Conservation (phyloP, 2,113 vertebrate genomes). For the Litocranius walleri region DNA sequence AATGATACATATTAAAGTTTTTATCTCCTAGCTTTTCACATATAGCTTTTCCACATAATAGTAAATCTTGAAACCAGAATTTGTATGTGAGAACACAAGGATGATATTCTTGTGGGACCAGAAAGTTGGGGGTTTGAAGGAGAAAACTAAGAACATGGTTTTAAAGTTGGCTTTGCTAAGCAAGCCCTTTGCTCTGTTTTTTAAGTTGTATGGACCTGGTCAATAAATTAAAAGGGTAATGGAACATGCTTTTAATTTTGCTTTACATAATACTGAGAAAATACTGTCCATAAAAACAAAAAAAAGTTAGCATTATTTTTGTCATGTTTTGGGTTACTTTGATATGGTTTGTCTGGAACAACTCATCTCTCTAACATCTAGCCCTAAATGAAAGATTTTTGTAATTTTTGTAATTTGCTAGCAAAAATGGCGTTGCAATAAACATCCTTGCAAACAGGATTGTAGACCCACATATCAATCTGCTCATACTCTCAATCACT, state of each 20-base stretch:
- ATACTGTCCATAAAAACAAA: background rate
- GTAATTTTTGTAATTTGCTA: background rate
- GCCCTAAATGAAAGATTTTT: background rate
- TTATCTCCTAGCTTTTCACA: background rate
- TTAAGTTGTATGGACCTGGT: background rate
- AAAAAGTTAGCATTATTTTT: background rate
- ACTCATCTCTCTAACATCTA: background rate
- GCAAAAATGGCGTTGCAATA: background rate
- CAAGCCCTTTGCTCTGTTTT: background rate
- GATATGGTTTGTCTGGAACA: background rate
- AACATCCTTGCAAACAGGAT: background rate
- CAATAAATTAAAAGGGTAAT: background rate
- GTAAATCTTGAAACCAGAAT: background rate
- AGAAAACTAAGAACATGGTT: background rate
- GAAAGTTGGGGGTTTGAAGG: background rate
- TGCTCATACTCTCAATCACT: background rate
- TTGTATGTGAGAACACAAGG: fast-evolving
- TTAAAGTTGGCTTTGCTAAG: background rate
- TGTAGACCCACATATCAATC: background rate
- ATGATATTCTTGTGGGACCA: background rate
- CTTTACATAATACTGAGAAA: background rate
- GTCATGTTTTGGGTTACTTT: background rate
- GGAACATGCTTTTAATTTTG: background rate
- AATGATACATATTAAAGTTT: background rate
- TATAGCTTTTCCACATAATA: background rate